Percentiles rank a stretch among this genome's conserved stretches.
Evolutionary conservation across 2,113 vertebrate species (phyloP).

Genomic region (Phainopepla nitens): DNA sequence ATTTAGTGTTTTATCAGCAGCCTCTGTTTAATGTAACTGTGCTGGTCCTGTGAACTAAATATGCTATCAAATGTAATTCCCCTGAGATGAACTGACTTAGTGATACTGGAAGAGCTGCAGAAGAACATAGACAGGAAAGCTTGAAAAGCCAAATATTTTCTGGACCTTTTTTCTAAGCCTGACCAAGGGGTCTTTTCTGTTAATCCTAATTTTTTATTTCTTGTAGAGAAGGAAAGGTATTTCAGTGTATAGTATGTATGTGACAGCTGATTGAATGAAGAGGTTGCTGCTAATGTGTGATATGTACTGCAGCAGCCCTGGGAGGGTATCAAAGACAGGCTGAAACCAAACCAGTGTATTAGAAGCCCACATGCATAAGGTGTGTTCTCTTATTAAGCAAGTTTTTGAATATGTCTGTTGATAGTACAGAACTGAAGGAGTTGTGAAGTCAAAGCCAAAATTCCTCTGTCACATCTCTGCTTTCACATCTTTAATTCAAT

Average conservation of each 20-base stretch:
- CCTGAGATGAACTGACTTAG: neutral
- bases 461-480: neutral
- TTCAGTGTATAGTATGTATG: neutral
- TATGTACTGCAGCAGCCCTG: neutral
- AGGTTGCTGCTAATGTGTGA: neutral
- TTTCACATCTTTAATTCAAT: neutral
- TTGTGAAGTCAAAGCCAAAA: neutral
- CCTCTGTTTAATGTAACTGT: constrained; percentile 49
- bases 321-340: neutral
- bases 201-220: neutral
- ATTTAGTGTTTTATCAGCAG: constrained; percentile 53
- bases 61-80: constrained; percentile 47
- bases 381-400: neutral
- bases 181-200: neutral
- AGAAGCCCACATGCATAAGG: neutral
- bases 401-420: neutral
- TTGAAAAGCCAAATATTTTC: neutral
- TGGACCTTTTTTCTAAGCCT: neutral
- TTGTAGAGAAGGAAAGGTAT: neutral
- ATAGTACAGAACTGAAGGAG: neutral
- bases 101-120: neutral
- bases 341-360: neutral
- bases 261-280: neutral
- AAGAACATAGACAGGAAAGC: neutral
- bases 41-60: constrained; percentile 54